Evolutionary conservation across 2,113 vertebrate genomes (phyloP).

Genomic region (Cranoglanis bouderius): DNA sequence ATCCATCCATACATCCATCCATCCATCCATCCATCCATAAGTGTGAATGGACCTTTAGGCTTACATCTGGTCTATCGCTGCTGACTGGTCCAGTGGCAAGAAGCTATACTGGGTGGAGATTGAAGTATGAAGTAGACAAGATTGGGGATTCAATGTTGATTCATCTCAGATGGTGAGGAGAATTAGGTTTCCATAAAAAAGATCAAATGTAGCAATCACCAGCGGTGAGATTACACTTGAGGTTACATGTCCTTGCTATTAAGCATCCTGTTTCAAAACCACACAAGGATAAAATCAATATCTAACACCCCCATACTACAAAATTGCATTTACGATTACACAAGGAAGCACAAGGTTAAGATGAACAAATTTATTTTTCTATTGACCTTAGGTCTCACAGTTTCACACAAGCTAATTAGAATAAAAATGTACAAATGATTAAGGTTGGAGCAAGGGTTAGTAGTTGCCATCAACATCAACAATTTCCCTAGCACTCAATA

Average conservation of each 20-base stretch:
- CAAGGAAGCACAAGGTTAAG: not conserved
- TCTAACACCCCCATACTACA: not conserved
- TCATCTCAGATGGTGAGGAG: not conserved
- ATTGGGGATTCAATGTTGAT: not conserved
- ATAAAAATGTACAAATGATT: not conserved
- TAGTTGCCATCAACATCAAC: not conserved
- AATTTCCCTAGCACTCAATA: not conserved
- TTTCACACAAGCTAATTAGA: not conserved
- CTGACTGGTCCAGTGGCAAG: not conserved
- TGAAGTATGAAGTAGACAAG: not conserved
- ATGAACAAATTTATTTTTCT: not conserved
- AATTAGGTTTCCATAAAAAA: not conserved
- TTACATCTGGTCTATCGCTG: not conserved
- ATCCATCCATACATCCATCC: not conserved
- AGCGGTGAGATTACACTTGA: not conserved
- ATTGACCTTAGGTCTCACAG: not conserved
- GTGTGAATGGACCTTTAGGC: not conserved
- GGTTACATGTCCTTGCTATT: not conserved
- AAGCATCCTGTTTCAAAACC: not conserved
- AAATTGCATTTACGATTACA: not conserved
- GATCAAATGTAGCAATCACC: not conserved
- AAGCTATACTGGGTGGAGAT: not conserved
- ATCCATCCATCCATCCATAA: not conserved
- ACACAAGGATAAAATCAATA: not conserved
- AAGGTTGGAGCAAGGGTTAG: not conserved